Percentiles rank a stretch among this genome's conserved stretches.
phyloP scores from a whole-genome alignment of 2,797 vertebrate genomes.

The Hemibagrus guttatus region DNA sequence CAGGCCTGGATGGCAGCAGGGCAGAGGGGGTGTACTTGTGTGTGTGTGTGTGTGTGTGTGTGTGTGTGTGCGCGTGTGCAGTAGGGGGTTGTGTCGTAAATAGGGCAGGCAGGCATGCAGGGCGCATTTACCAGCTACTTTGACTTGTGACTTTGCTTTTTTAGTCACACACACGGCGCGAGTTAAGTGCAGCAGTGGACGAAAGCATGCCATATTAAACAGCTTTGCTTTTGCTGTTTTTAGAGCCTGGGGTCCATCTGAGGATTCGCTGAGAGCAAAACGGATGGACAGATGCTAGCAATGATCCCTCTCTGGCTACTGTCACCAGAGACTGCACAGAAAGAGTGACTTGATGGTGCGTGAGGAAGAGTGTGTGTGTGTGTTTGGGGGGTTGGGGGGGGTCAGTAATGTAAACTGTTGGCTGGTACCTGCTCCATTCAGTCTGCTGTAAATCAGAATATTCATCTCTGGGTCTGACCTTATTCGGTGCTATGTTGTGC shows the following conservation, averaged over 20 bases:
- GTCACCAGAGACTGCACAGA: slow-evolving; percentile 50
- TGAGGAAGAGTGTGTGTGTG: slow-evolving; percentile 45
- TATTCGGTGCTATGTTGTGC: slow-evolving; percentile 36
- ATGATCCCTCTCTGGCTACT: slow-evolving; percentile 70
- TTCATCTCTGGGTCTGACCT: slow-evolving; percentile 40
- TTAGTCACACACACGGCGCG: slow-evolving; percentile 58
- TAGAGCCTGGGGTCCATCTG: slow-evolving; percentile 49
- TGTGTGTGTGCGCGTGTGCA: slow-evolving; percentile 53
- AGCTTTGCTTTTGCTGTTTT: slow-evolving; percentile 62
- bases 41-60: slow-evolving; percentile 53
- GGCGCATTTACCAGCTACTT: slow-evolving; percentile 70
- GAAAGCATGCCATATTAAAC: slow-evolving; percentile 67
- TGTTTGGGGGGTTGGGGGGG: slow-evolving; percentile 20
- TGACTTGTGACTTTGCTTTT: slow-evolving; percentile 70
- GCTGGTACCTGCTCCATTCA: slow-evolving; percentile 36
- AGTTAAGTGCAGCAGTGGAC: slow-evolving; percentile 66
- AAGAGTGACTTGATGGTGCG: slow-evolving; percentile 59
- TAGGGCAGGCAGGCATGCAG: slow-evolving; percentile 65
- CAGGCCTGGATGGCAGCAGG: slow-evolving; percentile 64
- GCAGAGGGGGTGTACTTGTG: slow-evolving; percentile 44
- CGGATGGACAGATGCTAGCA: slow-evolving; percentile 74
- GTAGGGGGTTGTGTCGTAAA: slow-evolving; percentile 61
- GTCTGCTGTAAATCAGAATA: slow-evolving; percentile 45
- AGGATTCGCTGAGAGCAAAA: slow-evolving; percentile 63
- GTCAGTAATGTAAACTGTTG: slow-evolving; percentile 33